phyloP scores from a whole-genome alignment of 2,888 invertebrate genomes.

The Archaeoteleia sp. region DNA sequence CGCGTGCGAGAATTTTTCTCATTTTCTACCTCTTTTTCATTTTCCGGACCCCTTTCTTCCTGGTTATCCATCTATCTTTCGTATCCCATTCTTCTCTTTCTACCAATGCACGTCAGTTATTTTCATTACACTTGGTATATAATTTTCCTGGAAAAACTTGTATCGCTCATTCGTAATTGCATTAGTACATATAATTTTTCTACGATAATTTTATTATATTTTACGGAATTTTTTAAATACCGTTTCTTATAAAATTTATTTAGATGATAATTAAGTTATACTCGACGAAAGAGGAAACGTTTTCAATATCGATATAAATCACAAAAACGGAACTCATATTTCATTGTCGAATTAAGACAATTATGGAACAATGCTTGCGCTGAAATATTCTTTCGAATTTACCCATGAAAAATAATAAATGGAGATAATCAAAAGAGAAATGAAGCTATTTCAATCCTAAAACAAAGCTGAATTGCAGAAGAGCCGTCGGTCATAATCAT shows the following conservation, averaged over 20 bases:
- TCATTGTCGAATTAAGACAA: background rate
- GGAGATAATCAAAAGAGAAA: background rate
- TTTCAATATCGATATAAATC: no score
- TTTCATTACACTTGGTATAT: conserved; percentile 21
- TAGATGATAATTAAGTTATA: no score
- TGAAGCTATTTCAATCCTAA: background rate
- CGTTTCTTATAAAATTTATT: no score
- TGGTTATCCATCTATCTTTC: conserved; percentile 13
- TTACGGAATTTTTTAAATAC: no score
- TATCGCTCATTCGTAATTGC: background rate
- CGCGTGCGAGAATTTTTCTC: conserved; percentile 46
- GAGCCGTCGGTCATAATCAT: conserved; percentile 5
- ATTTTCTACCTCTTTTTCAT: conserved; percentile 41
- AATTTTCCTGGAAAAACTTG: background rate
- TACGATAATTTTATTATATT: background rate
- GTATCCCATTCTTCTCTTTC: background rate
- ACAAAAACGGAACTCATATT: background rate
- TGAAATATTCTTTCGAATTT: background rate
- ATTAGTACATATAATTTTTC: no score
- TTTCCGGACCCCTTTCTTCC: conserved; percentile 25
- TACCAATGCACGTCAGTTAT: conserved; percentile 7
- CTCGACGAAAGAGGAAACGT: no score
- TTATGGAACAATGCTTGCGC: background rate
- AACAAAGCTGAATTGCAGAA: conserved; percentile 8
- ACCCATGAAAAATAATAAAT: conserved; percentile 2